These are phyloP conservation scores for Menidia beryllina DNA, from an alignment of 2,113 vertebrate genomes.

Conservation along the genomic window DNA sequence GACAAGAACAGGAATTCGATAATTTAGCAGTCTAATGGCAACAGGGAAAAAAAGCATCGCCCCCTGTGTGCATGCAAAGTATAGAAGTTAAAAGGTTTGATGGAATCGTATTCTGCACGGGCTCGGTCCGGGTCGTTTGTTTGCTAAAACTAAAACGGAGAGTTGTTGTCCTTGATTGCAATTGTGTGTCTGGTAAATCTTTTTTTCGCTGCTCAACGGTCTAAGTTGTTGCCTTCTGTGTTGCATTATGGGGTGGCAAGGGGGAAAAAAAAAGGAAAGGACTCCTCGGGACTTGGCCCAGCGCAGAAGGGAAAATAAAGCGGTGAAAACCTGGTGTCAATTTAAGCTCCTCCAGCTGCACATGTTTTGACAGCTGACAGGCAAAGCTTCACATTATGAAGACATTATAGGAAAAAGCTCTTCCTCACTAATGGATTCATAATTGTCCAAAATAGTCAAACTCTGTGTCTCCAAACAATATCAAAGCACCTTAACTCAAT, in stretches of 20 bases:
- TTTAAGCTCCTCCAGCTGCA: constrained; percentile 72
- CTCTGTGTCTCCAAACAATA: constrained; percentile 38
- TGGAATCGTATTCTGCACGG: constrained; percentile 1
- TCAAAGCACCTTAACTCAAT: constrained; percentile 26
- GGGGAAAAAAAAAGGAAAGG: constrained; percentile 15
- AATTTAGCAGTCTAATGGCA: too few species aligned
- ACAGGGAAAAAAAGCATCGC: too few species aligned
- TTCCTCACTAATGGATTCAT: constrained; percentile 45
- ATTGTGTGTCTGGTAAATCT: constrained; percentile 26
- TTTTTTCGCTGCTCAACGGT: constrained; percentile 52
- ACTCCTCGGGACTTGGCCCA: constrained; percentile 18
- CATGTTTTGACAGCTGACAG: constrained; percentile 81
- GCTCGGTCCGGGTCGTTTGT: constrained; percentile 21
- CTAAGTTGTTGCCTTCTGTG: constrained; percentile 72
- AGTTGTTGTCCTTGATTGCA: constrained; percentile 34
- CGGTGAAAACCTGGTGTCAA: constrained; percentile 69
- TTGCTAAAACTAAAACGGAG: constrained; percentile 17
- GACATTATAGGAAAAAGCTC: constrained; percentile 64
- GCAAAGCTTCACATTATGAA: constrained; percentile 69
- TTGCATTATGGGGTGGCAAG: constrained; percentile 61
- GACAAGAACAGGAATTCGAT: too few species aligned
- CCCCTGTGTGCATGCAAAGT: not conserved
- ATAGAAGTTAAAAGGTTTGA: constrained; percentile 13
- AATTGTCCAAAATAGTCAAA: constrained; percentile 36
- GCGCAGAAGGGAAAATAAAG: constrained; percentile 25